Conservation (phyloP, 2,113 vertebrate genomes). For the Pterophyllum scalare region DNA sequence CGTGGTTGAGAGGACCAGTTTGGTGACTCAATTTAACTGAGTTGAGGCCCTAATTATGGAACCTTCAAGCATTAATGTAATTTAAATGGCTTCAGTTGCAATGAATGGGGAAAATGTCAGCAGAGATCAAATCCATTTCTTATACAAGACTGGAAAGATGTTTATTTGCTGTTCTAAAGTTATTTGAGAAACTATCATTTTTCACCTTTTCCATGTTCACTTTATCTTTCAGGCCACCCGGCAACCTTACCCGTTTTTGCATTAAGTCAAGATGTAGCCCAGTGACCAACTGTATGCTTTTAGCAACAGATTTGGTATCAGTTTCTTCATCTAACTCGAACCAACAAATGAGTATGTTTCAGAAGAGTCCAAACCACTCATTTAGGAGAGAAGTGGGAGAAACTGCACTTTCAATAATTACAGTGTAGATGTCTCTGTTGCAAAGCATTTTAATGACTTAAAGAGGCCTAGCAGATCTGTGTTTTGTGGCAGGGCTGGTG, state of each 20-base stretch:
- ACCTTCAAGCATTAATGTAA: not conserved
- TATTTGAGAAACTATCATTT: not conserved
- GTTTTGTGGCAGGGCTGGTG: constrained; percentile 30
- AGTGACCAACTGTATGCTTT: not conserved
- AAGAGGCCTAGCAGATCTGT: constrained; percentile 46
- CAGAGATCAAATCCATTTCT: not conserved
- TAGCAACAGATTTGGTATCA: not conserved
- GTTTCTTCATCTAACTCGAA: not conserved
- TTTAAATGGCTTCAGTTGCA: not conserved
- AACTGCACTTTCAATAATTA: constrained; percentile 15
- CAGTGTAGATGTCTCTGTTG: constrained; percentile 1
- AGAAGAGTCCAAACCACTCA: not conserved
- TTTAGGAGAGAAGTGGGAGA: not conserved
- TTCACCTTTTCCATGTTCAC: not conserved
- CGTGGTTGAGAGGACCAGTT: not conserved
- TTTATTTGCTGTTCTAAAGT: not conserved
- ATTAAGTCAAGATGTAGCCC: not conserved
- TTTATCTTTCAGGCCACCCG: not conserved
- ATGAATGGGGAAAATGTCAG: not conserved
- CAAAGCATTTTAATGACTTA: constrained; percentile 63
- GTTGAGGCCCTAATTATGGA: not conserved
- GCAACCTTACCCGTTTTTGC: not conserved
- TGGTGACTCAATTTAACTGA: not conserved
- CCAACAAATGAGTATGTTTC: not conserved
- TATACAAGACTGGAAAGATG: not conserved